A percentile compares a stretch with the other conserved stretches of the same genome.
phyloP scores from a whole-genome alignment of 1,140 invertebrate species.

The Brachionus manjavacas region DNA sequence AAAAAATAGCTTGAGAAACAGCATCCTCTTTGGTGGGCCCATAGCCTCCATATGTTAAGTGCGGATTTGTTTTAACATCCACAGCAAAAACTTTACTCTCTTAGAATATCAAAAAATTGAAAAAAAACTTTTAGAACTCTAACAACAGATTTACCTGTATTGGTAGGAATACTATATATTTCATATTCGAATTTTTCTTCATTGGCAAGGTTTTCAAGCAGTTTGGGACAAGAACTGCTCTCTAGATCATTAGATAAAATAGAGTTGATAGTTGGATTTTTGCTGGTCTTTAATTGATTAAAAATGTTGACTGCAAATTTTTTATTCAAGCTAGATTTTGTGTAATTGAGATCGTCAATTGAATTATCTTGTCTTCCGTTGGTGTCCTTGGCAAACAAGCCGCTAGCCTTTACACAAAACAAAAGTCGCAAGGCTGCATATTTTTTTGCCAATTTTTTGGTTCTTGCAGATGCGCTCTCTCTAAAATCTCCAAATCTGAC shows the following conservation, averaged over 20 bases:
- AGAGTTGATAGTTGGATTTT: neutral
- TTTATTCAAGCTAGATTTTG: neutral
- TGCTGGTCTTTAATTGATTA: slow-evolving; percentile 1
- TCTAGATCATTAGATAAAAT: neutral
- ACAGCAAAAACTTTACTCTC: neutral
- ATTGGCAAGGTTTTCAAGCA: neutral
- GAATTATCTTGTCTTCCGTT: neutral
- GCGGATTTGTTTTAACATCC: slow-evolving; percentile 6
- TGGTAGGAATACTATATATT: slow-evolving; percentile 4
- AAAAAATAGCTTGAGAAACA: neutral
- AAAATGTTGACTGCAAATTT: neutral
- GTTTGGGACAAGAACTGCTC: neutral
- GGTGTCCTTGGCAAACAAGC: neutral
- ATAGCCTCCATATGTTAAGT: slow-evolving; percentile 18
- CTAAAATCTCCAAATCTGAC: slow-evolving; percentile 11
- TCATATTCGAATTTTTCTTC: slow-evolving; percentile 27
- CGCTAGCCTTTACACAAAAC: neutral
- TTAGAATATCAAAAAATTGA: neutral
- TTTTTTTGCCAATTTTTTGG: slow-evolving; percentile 39
- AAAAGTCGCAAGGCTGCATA: slow-evolving; percentile 4
- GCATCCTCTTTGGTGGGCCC: neutral
- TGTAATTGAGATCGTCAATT: neutral
- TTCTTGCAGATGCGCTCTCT: neutral
- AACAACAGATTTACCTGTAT: neutral
- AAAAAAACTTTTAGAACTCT: too few relatives aligned